phyloP scores from a whole-genome alignment of 2,888 invertebrate genomes.

The Drosophila phalerata region DNA sequence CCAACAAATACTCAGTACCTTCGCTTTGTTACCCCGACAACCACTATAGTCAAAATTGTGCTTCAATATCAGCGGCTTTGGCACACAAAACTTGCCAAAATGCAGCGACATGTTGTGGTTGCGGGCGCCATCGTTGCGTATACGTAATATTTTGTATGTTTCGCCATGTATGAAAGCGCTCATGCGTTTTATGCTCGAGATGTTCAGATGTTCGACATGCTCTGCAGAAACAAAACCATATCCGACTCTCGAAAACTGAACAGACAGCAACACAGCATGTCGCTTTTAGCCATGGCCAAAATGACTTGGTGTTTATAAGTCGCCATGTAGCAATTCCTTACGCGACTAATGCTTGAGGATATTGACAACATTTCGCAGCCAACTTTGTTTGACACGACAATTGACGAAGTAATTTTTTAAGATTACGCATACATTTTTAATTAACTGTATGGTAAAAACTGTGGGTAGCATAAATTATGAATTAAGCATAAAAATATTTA shows the following conservation, averaged over 20 bases:
- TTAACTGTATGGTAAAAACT: constrained; percentile 1
- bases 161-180: constrained; percentile 13
- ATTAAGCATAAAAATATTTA: not conserved
- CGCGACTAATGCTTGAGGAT: not conserved
- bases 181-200: constrained; percentile 5
- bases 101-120: constrained; percentile 47
- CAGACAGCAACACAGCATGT: not conserved
- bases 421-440: not conserved
- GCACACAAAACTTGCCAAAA: constrained; percentile 20
- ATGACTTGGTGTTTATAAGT: constrained; percentile 12
- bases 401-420: not conserved
- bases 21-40: not conserved
- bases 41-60: constrained; percentile 22
- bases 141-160: constrained; percentile 53
- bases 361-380: not conserved
- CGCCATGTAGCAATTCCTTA: not conserved
- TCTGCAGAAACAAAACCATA: not conserved
- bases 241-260: not conserved
- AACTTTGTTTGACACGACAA: not conserved
- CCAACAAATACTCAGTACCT: constrained; percentile 5
- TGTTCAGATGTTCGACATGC: constrained; percentile 25
- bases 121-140: constrained; percentile 56
- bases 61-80: not conserved
- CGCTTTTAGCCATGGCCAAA: not conserved
- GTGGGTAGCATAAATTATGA: not conserved